phyloP scores from a whole-genome alignment of 2,113 vertebrate genomes.

The Ameiurus melas region DNA sequence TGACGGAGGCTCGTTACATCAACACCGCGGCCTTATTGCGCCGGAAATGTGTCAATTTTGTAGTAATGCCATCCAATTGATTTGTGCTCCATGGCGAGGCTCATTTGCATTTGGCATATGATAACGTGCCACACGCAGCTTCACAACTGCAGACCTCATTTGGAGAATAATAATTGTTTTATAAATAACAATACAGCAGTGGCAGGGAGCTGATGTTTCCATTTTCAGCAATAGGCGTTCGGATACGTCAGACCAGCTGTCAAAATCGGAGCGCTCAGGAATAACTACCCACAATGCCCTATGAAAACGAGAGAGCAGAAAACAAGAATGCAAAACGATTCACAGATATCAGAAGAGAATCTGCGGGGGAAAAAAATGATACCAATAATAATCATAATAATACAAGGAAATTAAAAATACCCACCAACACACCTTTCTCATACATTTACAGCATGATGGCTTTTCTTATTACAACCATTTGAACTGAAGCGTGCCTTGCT shows the following conservation, averaged over 20 bases:
- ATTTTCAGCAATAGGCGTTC: slow-evolving; percentile 18
- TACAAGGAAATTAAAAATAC: no score
- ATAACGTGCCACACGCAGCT: not conserved
- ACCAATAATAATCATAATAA: no score
- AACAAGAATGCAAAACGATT: slow-evolving; percentile 4
- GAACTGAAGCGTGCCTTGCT: not conserved
- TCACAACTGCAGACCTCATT: not conserved
- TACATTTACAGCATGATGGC: not conserved
- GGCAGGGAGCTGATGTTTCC: slow-evolving; percentile 2
- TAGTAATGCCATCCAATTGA: not conserved
- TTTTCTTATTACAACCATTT: slow-evolving; percentile 19
- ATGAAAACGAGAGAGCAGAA: slow-evolving; percentile 5
- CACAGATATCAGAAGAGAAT: not conserved
- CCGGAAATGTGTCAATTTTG: not conserved
- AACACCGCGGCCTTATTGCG: not conserved
- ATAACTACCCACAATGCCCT: slow-evolving; percentile 24
- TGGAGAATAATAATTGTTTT: not conserved
- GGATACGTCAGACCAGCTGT: slow-evolving; percentile 17
- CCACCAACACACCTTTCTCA: not conserved
- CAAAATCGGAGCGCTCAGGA: not conserved
- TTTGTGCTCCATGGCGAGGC: slow-evolving; percentile 1
- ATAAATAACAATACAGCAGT: not conserved
- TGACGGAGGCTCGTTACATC: slow-evolving; percentile 38
- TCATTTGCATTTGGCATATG: not conserved
- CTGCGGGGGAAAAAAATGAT: no score